Conservation (phyloP, 2,888 invertebrate species). For the Brenthis hecate region DNA sequence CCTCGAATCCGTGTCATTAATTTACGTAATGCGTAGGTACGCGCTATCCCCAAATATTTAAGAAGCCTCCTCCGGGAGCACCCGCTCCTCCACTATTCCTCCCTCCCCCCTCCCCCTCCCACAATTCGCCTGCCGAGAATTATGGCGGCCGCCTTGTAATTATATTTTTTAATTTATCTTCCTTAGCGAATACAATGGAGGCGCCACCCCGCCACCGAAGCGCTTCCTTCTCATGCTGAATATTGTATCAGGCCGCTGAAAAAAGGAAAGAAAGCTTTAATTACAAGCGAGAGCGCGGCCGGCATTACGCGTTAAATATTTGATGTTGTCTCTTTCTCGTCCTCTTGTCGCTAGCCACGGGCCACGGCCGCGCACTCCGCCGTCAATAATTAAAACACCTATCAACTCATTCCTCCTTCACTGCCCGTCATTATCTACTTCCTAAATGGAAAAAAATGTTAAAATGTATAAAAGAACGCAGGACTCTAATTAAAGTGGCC, state of each 20-base stretch:
- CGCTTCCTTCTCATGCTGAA: conserved; percentile 82
- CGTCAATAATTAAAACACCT: conserved; percentile 76
- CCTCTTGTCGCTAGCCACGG: conserved; percentile 48
- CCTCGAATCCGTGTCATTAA: conserved; percentile 83
- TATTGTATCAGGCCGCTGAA: conserved; percentile 82
- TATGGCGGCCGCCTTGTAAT: conserved; percentile 86
- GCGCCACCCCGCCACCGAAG: conserved; percentile 81
- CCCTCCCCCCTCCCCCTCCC: conserved; percentile 58
- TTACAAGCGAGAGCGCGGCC: conserved; percentile 81
- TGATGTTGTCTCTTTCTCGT: conserved; percentile 78
- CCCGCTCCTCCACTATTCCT: conserved; percentile 77
- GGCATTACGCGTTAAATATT: conserved; percentile 80
- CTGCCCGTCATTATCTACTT: conserved; percentile 70
- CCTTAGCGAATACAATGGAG: conserved; percentile 85
- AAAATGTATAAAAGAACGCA: conserved; percentile 30
- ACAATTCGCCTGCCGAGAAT: conserved; percentile 79
- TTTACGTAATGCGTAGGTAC: conserved; percentile 83
- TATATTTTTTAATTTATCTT: conserved; percentile 88
- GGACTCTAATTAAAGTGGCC: conserved; percentile 27
- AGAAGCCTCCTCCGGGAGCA: conserved; percentile 82
- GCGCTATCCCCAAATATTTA: conserved; percentile 83
- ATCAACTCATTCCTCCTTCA: conserved; percentile 79
- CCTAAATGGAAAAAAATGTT: conserved; percentile 42
- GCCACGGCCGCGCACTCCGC: conserved; percentile 44
- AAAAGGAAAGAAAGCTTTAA: conserved; percentile 83